These are phyloP conservation scores for Campoplex nolae DNA, from an alignment of 2,888 invertebrate genomes.

Conservation along the genomic window DNA sequence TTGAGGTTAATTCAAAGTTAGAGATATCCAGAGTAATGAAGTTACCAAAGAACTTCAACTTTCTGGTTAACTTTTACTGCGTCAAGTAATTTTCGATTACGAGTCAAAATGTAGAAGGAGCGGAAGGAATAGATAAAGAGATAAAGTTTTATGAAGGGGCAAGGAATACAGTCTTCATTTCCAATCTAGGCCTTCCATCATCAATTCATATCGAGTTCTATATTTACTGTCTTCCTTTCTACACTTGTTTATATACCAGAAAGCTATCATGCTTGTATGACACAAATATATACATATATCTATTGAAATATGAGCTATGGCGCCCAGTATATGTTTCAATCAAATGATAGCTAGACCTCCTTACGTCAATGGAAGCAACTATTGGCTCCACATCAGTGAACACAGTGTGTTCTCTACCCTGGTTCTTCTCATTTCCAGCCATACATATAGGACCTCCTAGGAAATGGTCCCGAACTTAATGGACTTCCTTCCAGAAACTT, in stretches of 20 bases:
- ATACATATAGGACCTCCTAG: constrained; percentile 42
- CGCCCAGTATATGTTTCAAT: constrained; percentile 46
- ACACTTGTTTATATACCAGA: background rate
- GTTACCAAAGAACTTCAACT: background rate
- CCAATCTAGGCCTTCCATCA: constrained; percentile 73
- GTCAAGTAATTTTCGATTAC: background rate
- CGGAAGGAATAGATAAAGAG: background rate
- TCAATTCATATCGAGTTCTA: constrained; percentile 67
- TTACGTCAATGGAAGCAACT: constrained; percentile 26
- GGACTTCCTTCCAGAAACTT: constrained; percentile 64
- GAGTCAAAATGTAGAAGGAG: background rate
- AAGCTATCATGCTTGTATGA: background rate
- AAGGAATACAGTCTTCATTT: constrained; percentile 68
- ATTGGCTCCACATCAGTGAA: constrained; percentile 43
- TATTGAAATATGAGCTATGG: background rate
- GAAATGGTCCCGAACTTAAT: constrained; percentile 63
- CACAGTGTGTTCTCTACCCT: constrained; percentile 27
- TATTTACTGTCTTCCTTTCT: background rate
- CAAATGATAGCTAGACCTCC: constrained; percentile 43
- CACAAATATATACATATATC: background rate
- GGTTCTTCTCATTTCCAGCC: constrained; percentile 45
- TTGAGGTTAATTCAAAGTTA: background rate
- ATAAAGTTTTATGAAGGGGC: constrained; percentile 1
- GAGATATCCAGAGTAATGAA: background rate
- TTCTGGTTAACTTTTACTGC: background rate